Evolutionary conservation across 2,888 invertebrate species (phyloP), one percentile per base, ranked within the genome.

Genomic region (Tenthredo livida): DNA sequence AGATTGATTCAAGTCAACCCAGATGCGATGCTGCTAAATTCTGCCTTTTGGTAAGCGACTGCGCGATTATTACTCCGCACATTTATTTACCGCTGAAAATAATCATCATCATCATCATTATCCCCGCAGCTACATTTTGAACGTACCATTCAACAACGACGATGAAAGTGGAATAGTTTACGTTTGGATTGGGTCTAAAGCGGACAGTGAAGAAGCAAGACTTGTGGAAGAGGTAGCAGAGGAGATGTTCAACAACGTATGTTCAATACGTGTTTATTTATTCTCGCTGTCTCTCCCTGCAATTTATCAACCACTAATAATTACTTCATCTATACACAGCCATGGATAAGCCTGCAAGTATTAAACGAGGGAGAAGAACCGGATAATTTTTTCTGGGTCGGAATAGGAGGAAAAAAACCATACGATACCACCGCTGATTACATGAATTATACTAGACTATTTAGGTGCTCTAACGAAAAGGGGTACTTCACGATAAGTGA

Each of bases 401-500:
- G 97, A n/a, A 94, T 99, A 47, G 98, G 98, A 84, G 99, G 98
- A 0, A 96, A 96, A 90, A 98, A 98, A 93, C 96, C 97, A 0
- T 98, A 98, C 93, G 99, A 99, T 85, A 95, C 95, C 6, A 96
- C 97, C 91, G 98, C 98, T 0, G 97, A 97, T 67, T 99, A 97
- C 92, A 98, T 99, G 97, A 96, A 97, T 91, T 97, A 96, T 93
- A 98, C 98, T 1, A 95, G 99, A 78, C 95, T 99, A 61, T 99
- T 99, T 94, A 96, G 99, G 84, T 99, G 99, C 94, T 99, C 99
- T 73, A 99, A 99, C 93, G 99, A 99, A 92, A 99, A 99, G 93
- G 99, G 99, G 6, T 99, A 99, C 94, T 99, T 99, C 93, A 97
- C 98, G 0, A 99, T 99, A 65, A 99, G 99, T 0, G 99, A 99